A percentile compares a stretch with the other conserved stretches of the same genome.
These are phyloP conservation scores for Bellardia pandia DNA, from an alignment of 2,888 invertebrate species.

Conservation along the genomic window DNA sequence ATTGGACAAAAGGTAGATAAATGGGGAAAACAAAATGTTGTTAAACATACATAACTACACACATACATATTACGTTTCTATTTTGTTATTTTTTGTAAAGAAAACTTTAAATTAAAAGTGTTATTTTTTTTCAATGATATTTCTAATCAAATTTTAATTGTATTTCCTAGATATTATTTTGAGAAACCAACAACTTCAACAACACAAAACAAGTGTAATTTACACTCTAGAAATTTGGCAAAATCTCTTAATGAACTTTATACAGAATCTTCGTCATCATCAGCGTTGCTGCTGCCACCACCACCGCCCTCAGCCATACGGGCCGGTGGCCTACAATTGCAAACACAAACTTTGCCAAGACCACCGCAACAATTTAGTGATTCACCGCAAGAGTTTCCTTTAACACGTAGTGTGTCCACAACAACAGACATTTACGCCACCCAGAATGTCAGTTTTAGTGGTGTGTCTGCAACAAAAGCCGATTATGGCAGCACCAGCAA, in stretches of 20 bases:
- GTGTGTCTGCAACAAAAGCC: constrained; percentile 64
- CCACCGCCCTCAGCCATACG: constrained; percentile 74
- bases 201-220: constrained; percentile 79
- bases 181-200: constrained; percentile 79
- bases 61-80: not conserved
- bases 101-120: not conserved
- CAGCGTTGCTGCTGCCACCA: constrained; percentile 72
- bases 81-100: not conserved
- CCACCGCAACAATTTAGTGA: constrained; percentile 77
- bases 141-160: constrained; percentile 37
- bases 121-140: not conserved
- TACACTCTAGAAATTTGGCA: constrained; percentile 82
- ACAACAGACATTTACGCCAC: constrained; percentile 82
- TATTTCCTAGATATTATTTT: constrained; percentile 80
- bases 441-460: constrained; percentile 67
- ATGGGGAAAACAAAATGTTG: not conserved
- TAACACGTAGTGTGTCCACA: constrained; percentile 83
- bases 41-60: not conserved
- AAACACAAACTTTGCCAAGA: constrained; percentile 74
- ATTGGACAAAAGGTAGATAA: constrained; percentile 77
- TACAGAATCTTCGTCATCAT: constrained; percentile 78
- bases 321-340: constrained; percentile 55
- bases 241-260: constrained; percentile 84
- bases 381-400: constrained; percentile 80
- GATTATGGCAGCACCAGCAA: constrained; percentile 58